Evolutionary conservation across 2,888 invertebrate species (phyloP), one percentile per base, ranked within the genome.

Genomic region (Galerucella pusilla): DNA sequence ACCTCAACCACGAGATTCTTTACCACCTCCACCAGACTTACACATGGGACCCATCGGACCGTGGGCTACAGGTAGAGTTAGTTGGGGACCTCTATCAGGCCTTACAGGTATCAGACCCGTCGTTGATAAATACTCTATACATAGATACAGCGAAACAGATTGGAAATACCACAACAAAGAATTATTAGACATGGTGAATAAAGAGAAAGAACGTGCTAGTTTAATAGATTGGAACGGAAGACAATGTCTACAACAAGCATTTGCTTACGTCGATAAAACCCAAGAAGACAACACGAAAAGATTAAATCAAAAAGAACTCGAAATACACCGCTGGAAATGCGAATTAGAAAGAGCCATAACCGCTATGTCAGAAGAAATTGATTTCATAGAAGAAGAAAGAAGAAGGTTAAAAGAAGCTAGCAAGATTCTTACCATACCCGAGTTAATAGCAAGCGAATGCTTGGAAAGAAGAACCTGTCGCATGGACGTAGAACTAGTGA

Each of bases 61-160:
- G 10, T 94, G 93, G 88, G 92, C 92, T 3, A 92, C 94, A 1
- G 94, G 94, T 2, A 91, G 92, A 79, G 91, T 93, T 0, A 93
- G 93, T 85, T 94, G 93, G 92, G 92, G 93, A 52, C 93, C 94
- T 0, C 87, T 93, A 73, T 91, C 90, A 0, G 91, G 89, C 0
- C 88, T 94, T 83, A 94, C 94, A 0, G 94, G 75, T 75, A 92
- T 94, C 0, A 89, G 94, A 78, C 94, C 94, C 0, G 89, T 90
- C 0, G 94, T 93, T 10, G 93, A 93, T 87, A 93, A 93, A 82
- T 94, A 94, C 84, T 93, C 94, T 0, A 89, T 94, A 64, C 92
- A 94, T 12, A 89, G 93, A 81, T 94, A 91, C 84, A 94, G 93
- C 71, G 90, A 92, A 0, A 91, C 90, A 7, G 94, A 95, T 87